Conservation (phyloP, 2,797 vertebrate genomes). For the Acanthiza pusilla region DNA sequence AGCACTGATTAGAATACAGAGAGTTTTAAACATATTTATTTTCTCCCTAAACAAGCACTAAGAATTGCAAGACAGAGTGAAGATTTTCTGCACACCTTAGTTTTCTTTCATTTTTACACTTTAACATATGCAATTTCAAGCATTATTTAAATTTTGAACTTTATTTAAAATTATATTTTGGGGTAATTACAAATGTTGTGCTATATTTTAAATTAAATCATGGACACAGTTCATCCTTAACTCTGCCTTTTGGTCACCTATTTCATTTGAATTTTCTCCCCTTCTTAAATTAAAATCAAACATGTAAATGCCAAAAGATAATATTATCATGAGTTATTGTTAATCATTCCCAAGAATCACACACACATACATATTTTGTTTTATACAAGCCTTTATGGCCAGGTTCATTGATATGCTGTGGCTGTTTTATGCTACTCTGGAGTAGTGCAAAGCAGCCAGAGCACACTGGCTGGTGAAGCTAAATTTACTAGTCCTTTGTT, state of each 20-base stretch:
- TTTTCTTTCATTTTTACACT: not conserved
- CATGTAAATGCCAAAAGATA: not conserved
- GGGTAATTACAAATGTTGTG: not conserved
- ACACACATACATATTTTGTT: not conserved
- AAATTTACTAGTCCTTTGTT: conserved; percentile 43
- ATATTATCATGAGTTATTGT: not conserved
- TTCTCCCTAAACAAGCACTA: not conserved
- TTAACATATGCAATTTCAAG: not conserved
- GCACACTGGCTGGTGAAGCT: not conserved
- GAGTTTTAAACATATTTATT: not conserved
- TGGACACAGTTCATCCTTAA: not conserved
- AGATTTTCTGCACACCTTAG: not conserved
- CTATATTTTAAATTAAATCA: not conserved
- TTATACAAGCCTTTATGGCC: conserved; percentile 4
- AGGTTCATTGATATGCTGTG: conserved; percentile 10
- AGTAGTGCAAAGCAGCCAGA: conserved; percentile 23
- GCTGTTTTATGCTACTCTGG: conserved; percentile 25
- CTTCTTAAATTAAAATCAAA: not conserved
- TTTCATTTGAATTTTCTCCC: not conserved
- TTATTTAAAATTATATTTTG: not conserved
- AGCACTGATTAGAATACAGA: not conserved
- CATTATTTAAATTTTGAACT: not conserved
- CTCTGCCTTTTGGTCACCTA: not conserved
- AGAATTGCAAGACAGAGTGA: not conserved
- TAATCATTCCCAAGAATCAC: conserved; percentile 5